phyloP scores from a whole-genome alignment of 2,113 vertebrate genomes.

The Planiliza haematocheilus region DNA sequence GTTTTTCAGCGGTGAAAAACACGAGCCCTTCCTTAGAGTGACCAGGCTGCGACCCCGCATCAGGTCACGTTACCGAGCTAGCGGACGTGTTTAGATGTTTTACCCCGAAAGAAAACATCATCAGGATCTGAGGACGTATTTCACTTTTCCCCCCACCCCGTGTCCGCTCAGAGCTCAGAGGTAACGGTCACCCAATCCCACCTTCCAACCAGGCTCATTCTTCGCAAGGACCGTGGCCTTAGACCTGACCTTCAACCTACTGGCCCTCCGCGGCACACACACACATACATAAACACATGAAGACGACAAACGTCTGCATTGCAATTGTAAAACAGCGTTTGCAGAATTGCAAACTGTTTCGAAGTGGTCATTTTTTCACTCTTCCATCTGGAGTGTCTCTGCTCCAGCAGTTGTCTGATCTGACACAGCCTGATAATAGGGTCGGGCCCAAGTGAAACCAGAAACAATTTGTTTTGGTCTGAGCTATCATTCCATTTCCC shows the following conservation, averaged over 20 bases:
- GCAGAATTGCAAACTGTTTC: constrained; percentile 53
- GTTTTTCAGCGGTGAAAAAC: constrained; percentile 79
- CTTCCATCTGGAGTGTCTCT: constrained; percentile 75
- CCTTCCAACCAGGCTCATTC: constrained; percentile 19
- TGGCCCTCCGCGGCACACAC: constrained; percentile 31
- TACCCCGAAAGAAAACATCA: constrained; percentile 80
- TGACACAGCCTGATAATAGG: constrained; percentile 81
- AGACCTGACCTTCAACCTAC: constrained; percentile 80
- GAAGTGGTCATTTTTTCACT: constrained; percentile 24
- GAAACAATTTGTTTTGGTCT: constrained; percentile 83
- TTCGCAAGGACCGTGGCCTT: constrained; percentile 62
- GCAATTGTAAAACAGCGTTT: constrained; percentile 35
- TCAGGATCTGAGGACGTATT: constrained; percentile 77
- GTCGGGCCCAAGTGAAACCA: constrained; percentile 79
- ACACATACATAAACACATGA: background rate
- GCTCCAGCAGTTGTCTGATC: constrained; percentile 76
- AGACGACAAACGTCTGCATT: constrained; percentile 16
- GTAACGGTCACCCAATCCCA: constrained; percentile 47
- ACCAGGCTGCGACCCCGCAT: constrained; percentile 76
- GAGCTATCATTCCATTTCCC: constrained; percentile 80
- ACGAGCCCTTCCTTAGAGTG: constrained; percentile 78
- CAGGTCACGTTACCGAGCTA: constrained; percentile 80
- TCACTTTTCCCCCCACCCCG: constrained; percentile 77
- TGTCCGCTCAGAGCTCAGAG: constrained; percentile 70
- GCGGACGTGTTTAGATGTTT: constrained; percentile 83